These are phyloP conservation scores for Idaea dimidiata DNA, from an alignment of 2,888 invertebrate genomes.

Conservation along the genomic window DNA sequence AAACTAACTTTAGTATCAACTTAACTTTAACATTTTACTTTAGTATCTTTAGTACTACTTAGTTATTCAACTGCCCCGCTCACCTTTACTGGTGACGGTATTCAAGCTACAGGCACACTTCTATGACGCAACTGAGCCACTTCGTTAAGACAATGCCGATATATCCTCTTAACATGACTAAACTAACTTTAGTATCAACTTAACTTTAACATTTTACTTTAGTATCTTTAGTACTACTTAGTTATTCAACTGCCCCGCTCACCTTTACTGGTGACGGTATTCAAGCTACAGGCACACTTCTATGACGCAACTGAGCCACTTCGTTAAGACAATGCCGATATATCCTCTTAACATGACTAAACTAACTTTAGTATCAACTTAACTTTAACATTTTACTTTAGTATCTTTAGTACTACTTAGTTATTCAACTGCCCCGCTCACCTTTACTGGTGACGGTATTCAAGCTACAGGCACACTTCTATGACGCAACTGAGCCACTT, in stretches of 20 bases:
- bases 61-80: slow-evolving; percentile 34
- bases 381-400: no score
- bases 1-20: slow-evolving; percentile 33
- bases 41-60: no score
- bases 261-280: slow-evolving; percentile 27
- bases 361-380: no score
- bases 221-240: no score
- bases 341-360: slow-evolving; percentile 16
- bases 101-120: neutral
- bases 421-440: slow-evolving; percentile 34
- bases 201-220: no score
- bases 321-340: no score
- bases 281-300: neutral
- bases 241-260: slow-evolving; percentile 34
- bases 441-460: slow-evolving; percentile 26
- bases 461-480: no score
- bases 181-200: no score
- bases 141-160: no score
- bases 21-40: no score
- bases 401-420: no score
- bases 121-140: neutral
- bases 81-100: slow-evolving; percentile 28
- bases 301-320: neutral
- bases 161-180: slow-evolving; percentile 10
- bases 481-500: no score